Base-by-base conservation (phyloP, 1,140 invertebrate genomes). In the Achatina immaculata region DNA sequence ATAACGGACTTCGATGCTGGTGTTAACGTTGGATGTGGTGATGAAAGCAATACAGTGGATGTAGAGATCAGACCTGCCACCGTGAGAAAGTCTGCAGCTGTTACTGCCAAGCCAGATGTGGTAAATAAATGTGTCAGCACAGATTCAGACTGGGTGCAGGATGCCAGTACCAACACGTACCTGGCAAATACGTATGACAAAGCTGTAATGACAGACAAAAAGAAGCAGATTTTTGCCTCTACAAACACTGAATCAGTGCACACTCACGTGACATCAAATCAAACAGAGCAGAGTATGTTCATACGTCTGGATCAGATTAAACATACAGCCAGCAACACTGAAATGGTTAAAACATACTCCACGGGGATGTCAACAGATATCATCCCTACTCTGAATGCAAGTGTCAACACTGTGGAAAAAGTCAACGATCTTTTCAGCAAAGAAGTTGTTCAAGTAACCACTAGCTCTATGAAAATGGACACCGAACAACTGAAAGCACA, bases 211-310 rank as follows among this genome's bases (percentile, higher is more conserved):
- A 92, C 91, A 14, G 89, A 90, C 16, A 82, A 74, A 28, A 78
- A 81, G 14, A 55, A 81, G 9, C 83, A 72, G 16, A 82, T 84
- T 48, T 85, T 86, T 66, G 81, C 83, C 19, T 62, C 83, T 0
- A 89, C 88, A 9, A 89, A 88, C 79, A 92, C 91, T 11, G 90
- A 90, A 34, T 65, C 42, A 34, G 76, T 43, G 28, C 36, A 36
- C 14, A 62, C 45, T 16, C 28, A 4, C 31, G 80, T 16, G 1
- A 7, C 36, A 55, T 28, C 66, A 36, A 80, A 68, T 34, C 87
- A 89, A 76, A 91, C 89, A 11, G 90, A 90, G 21, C 38, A 81
- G 16, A 84, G 85, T 72, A 83, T 89, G 14, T 90, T 91, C 83
- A 73, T 85, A 11, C 83, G 83, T 9, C 79, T 83, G 72, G 87